Evolutionary conservation across 1,140 invertebrate species (phyloP).

Genomic region (Drosophila elegans): DNA sequence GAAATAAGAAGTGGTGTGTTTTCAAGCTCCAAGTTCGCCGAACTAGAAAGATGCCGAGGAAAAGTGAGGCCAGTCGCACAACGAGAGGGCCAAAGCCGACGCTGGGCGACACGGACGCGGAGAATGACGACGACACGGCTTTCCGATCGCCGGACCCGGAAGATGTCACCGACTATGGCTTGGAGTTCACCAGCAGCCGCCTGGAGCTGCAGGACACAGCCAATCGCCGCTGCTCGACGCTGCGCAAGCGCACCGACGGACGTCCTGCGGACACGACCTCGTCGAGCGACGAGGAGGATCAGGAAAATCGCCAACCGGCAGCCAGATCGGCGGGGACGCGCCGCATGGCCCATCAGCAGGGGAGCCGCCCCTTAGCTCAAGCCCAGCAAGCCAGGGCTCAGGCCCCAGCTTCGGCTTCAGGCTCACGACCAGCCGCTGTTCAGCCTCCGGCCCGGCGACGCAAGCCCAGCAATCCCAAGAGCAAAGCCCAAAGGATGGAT

Average conservation of each 20-base stretch:
- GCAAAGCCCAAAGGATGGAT: background rate
- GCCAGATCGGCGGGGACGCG: too few relatives aligned
- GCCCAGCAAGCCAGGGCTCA: background rate
- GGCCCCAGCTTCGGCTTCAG: background rate
- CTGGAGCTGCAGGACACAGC: conserved; percentile 8
- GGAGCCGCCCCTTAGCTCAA: background rate
- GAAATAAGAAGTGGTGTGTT: too few relatives aligned
- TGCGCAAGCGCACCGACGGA: conserved; percentile 9
- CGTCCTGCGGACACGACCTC: background rate
- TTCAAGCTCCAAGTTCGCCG: too few relatives aligned
- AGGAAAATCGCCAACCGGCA: conserved; percentile 34
- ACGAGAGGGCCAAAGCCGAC: background rate
- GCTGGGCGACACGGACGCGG: background rate
- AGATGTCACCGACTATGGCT: conserved; percentile 61
- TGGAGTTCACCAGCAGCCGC: conserved; percentile 61
- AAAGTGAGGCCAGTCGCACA: background rate
- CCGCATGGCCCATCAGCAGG: too few relatives aligned
- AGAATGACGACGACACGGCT: conserved; percentile 4
- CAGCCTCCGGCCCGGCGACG: conserved; percentile 1
- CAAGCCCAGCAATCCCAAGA: conserved; percentile 34
- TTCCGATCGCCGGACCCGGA: conserved; percentile 43
- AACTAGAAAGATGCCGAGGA: background rate
- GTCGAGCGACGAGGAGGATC: conserved; percentile 11
- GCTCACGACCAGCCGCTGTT: background rate
- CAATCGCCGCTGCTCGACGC: conserved; percentile 35